phyloP scores from a whole-genome alignment of 1,140 invertebrate species.

The Stenopsyche tienmushanensis region DNA sequence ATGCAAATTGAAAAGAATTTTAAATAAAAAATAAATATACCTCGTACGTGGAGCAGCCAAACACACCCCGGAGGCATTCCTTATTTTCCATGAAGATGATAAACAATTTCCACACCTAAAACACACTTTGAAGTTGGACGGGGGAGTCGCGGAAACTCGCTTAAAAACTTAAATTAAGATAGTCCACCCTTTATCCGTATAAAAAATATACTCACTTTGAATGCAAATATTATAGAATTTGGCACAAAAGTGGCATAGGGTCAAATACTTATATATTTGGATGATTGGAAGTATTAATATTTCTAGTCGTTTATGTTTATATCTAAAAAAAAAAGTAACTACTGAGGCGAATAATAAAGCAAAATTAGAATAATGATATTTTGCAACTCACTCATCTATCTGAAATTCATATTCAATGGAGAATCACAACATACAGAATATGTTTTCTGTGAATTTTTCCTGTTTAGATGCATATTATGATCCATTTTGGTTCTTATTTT shows the following conservation, averaged over 20 bases:
- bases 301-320: neutral
- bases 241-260: neutral
- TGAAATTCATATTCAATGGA: no score
- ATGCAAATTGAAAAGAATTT: constrained; percentile 3
- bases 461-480: no score
- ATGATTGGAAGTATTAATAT: neutral
- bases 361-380: no score
- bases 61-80: neutral
- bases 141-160: neutral
- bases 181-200: neutral
- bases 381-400: no score
- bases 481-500: no score
- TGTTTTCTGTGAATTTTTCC: no score
- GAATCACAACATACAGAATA: no score
- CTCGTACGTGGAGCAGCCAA: neutral
- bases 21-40: constrained; percentile 11
- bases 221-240: no score
- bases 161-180: neutral
- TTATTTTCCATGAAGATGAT: neutral
- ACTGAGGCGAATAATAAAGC: no score
- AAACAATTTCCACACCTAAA: neutral
- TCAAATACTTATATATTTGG: neutral
- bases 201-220: no score
- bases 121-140: neutral
- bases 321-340: neutral